phyloP scores from a whole-genome alignment of 2,797 vertebrate genomes.

The Chrysolophus pictus region DNA sequence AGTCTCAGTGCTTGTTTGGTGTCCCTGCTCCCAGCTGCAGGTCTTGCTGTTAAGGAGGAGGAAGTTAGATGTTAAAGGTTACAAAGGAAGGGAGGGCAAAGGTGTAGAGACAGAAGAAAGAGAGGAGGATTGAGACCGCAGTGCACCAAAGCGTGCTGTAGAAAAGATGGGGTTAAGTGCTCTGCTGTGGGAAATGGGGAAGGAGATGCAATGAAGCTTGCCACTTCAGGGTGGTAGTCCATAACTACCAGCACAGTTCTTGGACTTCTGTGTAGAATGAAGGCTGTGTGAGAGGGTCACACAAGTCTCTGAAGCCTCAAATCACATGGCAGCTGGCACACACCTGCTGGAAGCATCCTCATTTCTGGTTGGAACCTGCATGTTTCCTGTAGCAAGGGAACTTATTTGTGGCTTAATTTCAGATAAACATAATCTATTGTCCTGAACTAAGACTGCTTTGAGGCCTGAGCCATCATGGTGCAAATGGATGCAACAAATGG shows the following conservation, averaged over 20 bases:
- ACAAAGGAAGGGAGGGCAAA: not conserved
- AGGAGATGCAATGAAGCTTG: not conserved
- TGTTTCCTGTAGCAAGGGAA: not conserved
- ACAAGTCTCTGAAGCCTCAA: not conserved
- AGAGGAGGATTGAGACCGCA: not conserved
- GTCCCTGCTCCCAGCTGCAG: not conserved
- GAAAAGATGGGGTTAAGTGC: not conserved
- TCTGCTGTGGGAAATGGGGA: not conserved
- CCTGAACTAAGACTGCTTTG: not conserved
- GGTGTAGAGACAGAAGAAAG: not conserved
- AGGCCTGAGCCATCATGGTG: not conserved
- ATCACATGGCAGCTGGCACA: too few relatives aligned
- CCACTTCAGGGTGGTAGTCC: too few relatives aligned
- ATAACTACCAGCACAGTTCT: accelerated
- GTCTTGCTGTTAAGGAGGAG: not conserved
- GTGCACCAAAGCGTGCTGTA: not conserved
- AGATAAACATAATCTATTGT: not conserved
- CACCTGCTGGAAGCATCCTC: not conserved
- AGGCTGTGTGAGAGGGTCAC: accelerated
- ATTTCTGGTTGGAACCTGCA: not conserved
- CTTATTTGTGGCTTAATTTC: not conserved
- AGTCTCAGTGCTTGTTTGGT: not conserved
- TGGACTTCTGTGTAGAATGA: not conserved
- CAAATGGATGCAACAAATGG: not conserved
- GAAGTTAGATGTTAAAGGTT: not conserved